Base-by-base conservation (phyloP, 2,797 vertebrate genomes). In the Spinus olivaceus region DNA sequence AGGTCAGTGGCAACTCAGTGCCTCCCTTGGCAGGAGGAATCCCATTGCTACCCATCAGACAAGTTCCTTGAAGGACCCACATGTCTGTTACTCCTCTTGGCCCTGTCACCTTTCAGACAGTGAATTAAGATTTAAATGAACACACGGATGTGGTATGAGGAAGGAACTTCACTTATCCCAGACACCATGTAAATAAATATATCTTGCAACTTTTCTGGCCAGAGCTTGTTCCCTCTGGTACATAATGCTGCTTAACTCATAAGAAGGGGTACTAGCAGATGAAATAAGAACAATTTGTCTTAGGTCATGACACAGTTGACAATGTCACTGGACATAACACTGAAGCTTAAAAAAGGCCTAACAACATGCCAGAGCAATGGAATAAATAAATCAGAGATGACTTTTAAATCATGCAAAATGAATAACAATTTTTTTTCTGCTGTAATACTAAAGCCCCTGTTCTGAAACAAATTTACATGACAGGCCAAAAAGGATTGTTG, bases 381-480 rank as follows among this genome's bases (percentile, higher is more conserved):
- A 77, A 87, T 70, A 84, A 92, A 92, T 87, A 95, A 89, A 96
- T 79, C 37, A 49, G 30, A 90, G 8, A 51, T 73, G 78, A 95
- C 88, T 91, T 86, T 30, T 39, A 80, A 89, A 94, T 94, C 81
- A 87, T 37, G 87, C 16, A 91, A 80, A 92, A 92, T 89, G 0
- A 93, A 82, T 73, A 94, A 53, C 84, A 88, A 8, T n/a, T 50
- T 51, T 56, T 85, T 86, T 89, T 59, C 44, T 90, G 76, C 60
- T 70, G 12, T 64, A 54, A 64, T 65, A 67, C 19, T 59, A 35
- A 70, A 93, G 16, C 3, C 28, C 25, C 27, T 51, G 3, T 47
- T 79, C 71, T 89, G 51, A 93, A 87, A 47, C 1, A 86, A 73
- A 59, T 81, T 51, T 28, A 66, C 33, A 44, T 66, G 57, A 59